These are phyloP conservation scores for Pocillopora meandrina DNA, from an alignment of 92 coral and sea anemone species.

Conservation along the genomic window DNA sequence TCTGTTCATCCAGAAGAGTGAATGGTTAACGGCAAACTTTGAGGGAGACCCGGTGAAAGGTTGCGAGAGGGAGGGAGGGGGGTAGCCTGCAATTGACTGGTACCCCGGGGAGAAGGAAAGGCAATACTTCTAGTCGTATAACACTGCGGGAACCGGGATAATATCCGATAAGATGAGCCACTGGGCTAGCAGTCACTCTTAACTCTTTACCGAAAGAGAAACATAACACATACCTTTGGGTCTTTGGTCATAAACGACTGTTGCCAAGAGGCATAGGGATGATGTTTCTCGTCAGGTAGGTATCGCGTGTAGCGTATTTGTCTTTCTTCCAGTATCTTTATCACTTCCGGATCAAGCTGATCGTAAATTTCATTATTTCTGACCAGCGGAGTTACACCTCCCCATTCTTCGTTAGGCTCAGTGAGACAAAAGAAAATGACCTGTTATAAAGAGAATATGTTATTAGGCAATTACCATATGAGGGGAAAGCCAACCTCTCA, in stretches of 20 bases:
- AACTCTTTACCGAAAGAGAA: too few relatives aligned
- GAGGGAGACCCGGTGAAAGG: too few relatives aligned
- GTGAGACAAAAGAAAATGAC: constrained; percentile 74
- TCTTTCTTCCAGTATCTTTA: constrained; percentile 58
- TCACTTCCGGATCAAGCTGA: constrained; percentile 68
- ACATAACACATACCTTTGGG: constrained; percentile 42
- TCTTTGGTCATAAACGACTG: constrained; percentile 73
- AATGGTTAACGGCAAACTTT: too few relatives aligned
- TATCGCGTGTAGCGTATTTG: constrained; percentile 77
- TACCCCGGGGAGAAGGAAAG: too few relatives aligned
- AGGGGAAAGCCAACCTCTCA: too few relatives aligned
- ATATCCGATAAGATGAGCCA: too few relatives aligned
- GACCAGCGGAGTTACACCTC: constrained; percentile 82
- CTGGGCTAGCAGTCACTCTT: too few relatives aligned
- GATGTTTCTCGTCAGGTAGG: constrained; percentile 55
- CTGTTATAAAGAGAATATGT: constrained; percentile 11
- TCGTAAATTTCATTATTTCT: constrained; percentile 72
- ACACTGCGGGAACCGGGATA: too few relatives aligned
- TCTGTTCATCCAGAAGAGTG: too few relatives aligned
- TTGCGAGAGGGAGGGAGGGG: too few relatives aligned
- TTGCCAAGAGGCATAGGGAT: constrained; percentile 82
- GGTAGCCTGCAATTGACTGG: too few relatives aligned
- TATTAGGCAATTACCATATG: not conserved
- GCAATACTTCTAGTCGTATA: too few relatives aligned
- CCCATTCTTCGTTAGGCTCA: constrained; percentile 72